Evolutionary conservation across 2,888 invertebrate species (phyloP), one percentile per base, ranked within the genome.

Genomic region (Pammene aurita): DNA sequence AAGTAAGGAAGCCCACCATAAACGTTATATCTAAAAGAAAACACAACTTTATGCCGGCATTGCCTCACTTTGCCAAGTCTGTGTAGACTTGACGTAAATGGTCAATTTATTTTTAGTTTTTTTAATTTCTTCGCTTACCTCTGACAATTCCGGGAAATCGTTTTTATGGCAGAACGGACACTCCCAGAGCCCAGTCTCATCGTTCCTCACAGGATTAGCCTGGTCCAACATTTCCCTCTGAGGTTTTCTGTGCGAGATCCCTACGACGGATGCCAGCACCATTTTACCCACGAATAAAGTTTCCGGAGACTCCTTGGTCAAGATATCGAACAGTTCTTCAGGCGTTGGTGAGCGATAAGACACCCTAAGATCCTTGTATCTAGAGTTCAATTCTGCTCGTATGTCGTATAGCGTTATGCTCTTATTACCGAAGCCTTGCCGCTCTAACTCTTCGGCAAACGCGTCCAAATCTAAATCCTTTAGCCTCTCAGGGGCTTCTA

Each of bases 391-490:
- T 92, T 99, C 99, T 0, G 97, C 97, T 75, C 99, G 94, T 71
- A 99, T 99, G 83, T 99, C 99, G 82, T 99, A 99, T 56, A 99
- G 87, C 0, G 99, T 99, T 71, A 98, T 98, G 79, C 97, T 96
- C 79, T 97, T 97, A 80, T 97, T 97, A 5, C 97, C 96, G 78
- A 96, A 96, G 10, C 96, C 96, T 93, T 96, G 99, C 66, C 98
- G 94, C 80, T 98, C 97, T 70, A 99, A 93, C 90, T 99, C 99
- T 77, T 98, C 98, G 0, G 99, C 99, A 84, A 99, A 99, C 0
- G 99, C 99, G 85, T 99, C 99, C 72, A 99, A 93, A 93, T 99
- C 99, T 41, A 99, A 93, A 86, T 99, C 99, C 85, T 98, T 98
- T 35, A 98, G 90, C 76, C 98, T 94, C 82, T 98, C 98, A 0